Evolutionary conservation across 2,797 vertebrate genomes (phyloP), one percentile per base, ranked within the genome.

Genomic region (Pseudochromis fuscus): DNA sequence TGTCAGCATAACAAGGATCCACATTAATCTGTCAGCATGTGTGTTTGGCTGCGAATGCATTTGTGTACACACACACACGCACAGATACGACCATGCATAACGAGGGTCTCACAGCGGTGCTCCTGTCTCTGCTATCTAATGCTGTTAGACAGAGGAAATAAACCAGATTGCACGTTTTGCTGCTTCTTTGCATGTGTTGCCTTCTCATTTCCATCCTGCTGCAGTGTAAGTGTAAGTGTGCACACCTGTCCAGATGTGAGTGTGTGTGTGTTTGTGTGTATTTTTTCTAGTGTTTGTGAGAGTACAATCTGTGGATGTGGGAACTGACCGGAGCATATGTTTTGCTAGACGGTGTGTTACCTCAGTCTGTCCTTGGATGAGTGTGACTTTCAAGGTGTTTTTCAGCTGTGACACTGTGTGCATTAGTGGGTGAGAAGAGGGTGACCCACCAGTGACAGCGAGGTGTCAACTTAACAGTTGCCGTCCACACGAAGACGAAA

Each of bases 1-100:
- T 74, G 76, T 79, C 63, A 59, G 68, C 64, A 52, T 49, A 70
- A 75, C 67, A 78, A 62, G 58, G 59, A 55, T 52, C 60, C 57
- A 64, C 63, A 62, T 75, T 80, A 74, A 72, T 84, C 56, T 60
- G 61, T 63, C 69, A 49, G 49, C n/a, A 16, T 50, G 21, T 58
- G 70, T 50, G 77, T 50, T 56, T 50, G 51, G 27, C 51, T 58
- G 59, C 33, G 50, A 66, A 65, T 52, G 49, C 57, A 7, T 52
- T 18, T 53, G 50, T 76, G 74, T 63, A 13, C 24, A 53, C 28
- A 44, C 37, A 40, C 50, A 24, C 27, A 37, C 13, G 28, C 25
- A 6, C n/a, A n/a, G n/a, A n/a, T n/a, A n/a, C n/a, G n/a, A 56
- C 21, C 31, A 52, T 62, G 75, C 53, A 58, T 45, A 53, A 48